These are phyloP conservation scores for Cepaea hortensis DNA, from an alignment of 2,888 invertebrate species.

Conservation along the genomic window DNA sequence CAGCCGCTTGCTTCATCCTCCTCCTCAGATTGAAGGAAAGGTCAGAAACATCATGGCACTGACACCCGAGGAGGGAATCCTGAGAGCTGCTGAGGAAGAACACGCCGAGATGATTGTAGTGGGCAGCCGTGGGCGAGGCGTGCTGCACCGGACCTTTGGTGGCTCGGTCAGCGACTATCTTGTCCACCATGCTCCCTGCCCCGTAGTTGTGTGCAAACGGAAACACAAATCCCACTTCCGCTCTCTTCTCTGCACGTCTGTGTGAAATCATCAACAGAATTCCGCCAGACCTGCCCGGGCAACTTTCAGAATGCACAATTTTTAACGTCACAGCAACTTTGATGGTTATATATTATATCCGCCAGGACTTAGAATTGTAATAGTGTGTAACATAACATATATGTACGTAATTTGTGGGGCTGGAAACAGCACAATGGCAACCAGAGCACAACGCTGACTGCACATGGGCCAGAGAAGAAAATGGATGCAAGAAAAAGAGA, in stretches of 20 bases:
- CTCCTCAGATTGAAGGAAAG: constrained; percentile 43
- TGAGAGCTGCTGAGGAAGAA: constrained; percentile 47
- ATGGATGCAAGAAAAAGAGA: too few relatives aligned
- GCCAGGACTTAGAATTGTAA: too few relatives aligned
- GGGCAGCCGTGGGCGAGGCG: constrained; percentile 45
- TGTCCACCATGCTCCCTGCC: constrained; percentile 49
- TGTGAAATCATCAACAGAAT: too few relatives aligned
- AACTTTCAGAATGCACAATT: too few relatives aligned
- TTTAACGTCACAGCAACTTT: too few relatives aligned
- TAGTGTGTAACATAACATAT: too few relatives aligned
- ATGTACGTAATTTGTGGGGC: too few relatives aligned
- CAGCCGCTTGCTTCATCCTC: not conserved
- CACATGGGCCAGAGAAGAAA: too few relatives aligned
- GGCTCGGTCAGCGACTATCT: constrained; percentile 52
- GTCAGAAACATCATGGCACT: constrained; percentile 49
- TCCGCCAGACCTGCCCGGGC: too few relatives aligned
- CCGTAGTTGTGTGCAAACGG: constrained; percentile 49
- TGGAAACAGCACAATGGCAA: too few relatives aligned
- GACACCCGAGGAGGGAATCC: constrained; percentile 48
- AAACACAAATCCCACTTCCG: not conserved
- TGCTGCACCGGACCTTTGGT: constrained; percentile 44
- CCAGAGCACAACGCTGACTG: too few relatives aligned
- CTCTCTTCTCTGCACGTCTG: not conserved
- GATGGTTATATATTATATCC: too few relatives aligned
- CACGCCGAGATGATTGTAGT: constrained; percentile 44